Percentiles rank a stretch among this genome's conserved stretches.
phyloP scores from a whole-genome alignment of 37 sponge, comb jelly and placozoan species.

The Diacarnus erythraeanus region DNA sequence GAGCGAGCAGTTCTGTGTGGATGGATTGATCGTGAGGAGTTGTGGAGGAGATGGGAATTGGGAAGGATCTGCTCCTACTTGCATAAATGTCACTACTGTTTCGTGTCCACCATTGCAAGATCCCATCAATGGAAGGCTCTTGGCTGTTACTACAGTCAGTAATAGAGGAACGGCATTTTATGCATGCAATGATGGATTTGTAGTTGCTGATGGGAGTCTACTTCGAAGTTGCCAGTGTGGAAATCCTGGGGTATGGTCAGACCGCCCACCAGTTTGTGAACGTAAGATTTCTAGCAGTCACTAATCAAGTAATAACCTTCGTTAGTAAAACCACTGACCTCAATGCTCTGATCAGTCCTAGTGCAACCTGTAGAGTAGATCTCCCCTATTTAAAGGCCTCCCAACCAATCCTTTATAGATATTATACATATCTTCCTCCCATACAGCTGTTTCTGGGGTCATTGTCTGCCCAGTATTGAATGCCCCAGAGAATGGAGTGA shows the following conservation, averaged over 20 bases:
- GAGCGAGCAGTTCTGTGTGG: neutral
- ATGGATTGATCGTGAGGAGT: neutral
- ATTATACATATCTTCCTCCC: neutral
- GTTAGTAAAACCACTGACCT: too few species aligned
- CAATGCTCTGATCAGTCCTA: constrained; percentile 9
- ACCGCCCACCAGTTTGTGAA: constrained; percentile 28
- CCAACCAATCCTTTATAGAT: neutral
- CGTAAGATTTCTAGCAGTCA: too few species aligned
- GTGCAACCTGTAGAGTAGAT: too few species aligned
- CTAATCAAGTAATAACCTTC: too few species aligned
- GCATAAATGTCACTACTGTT: constrained; percentile 6
- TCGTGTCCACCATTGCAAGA: constrained; percentile 4
- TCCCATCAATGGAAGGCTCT: constrained; percentile 25
- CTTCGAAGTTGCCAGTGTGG: too few species aligned
- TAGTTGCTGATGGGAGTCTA: too few species aligned
- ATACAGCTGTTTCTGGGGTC: constrained; percentile 9
- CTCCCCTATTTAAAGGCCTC: too few species aligned
- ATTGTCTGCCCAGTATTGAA: neutral
- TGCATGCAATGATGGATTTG: constrained; percentile 51
- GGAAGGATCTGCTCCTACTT: constrained; percentile 32
- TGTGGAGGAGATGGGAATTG: constrained; percentile 25
- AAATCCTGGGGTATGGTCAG: constrained; percentile 27
- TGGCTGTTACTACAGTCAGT: neutral
- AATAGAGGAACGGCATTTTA: constrained; percentile 24
- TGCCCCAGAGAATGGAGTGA: constrained; percentile 37